Evolutionary conservation across 2,888 invertebrate genomes (phyloP), one percentile per base, ranked within the genome.

Genomic region (Nasonovia ribisnigri): DNA sequence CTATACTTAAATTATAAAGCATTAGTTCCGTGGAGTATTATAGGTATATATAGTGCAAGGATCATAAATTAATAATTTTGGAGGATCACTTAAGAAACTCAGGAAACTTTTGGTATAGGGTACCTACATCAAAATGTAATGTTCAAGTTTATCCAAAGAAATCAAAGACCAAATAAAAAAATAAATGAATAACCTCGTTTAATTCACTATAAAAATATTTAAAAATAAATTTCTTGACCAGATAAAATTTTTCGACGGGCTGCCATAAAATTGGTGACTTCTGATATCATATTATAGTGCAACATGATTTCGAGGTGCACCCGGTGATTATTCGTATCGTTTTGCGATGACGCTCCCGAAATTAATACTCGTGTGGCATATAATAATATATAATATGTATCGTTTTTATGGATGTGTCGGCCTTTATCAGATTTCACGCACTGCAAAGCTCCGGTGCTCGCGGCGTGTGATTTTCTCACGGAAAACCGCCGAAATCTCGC

Each of bases 391-490:
- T 60, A 60, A 60, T 26, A 57, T 77, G 36, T 77, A 77, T 77
- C 77, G 36, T 77, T 77, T 36, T 36, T 77, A 77, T 36, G 20
- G 20, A 77, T 8, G 3, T n/a, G n/a, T 67, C 16, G n/a, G 16
- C 4, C n/a, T 16, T 11, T n/a, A 13, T 90, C 36, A 13, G 54
- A 36, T 91, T 87, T 92, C 46, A 60, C 57, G 48, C 77, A 77
- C 77, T 77, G 36, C 43, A 91, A 91, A 91, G 91, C 86, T 86
- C 42, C 3, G 4, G 13, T 42, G 54, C 42, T n/a, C 42, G 42
- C 88, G 84, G 57, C 87, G 89, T 84, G 90, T 89, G 84, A 89
- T 89, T 89, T 93, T 89, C 93, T 93, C 90, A 89, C 90, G 93
- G 51, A 93, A 93, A 93, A 84, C 36, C 89, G 51, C 20, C 92